Evolutionary conservation across 2,113 vertebrate genomes (phyloP).

Genomic region (Tachycineta bicolor): DNA sequence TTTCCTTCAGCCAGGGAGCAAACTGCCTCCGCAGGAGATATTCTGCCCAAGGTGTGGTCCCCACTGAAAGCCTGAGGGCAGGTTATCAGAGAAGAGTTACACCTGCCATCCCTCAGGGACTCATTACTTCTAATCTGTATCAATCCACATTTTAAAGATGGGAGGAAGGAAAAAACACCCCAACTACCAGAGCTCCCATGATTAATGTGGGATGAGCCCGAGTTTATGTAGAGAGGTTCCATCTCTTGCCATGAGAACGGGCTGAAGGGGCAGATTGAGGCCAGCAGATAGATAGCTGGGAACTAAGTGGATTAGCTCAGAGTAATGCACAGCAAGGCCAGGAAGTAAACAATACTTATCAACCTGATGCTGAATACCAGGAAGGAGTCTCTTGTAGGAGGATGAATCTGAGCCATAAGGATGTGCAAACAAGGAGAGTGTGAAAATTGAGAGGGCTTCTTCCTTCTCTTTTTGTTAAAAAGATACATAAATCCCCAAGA

Average conservation of each 20-base stretch:
- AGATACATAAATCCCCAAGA: background rate
- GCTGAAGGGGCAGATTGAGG: constrained; percentile 16
- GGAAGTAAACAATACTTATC: constrained; percentile 30
- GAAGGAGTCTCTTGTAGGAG: background rate
- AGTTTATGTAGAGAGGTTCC: background rate
- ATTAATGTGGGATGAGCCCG: constrained; percentile 35
- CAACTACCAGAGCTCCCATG: background rate
- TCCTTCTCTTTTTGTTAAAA: background rate
- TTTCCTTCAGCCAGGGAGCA: background rate
- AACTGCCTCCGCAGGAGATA: background rate
- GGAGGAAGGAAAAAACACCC: background rate
- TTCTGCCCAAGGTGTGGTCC: background rate
- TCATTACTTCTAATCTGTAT: constrained; percentile 11
- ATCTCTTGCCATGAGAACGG: constrained; percentile 14
- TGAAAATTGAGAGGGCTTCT: background rate
- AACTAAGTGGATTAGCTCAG: constrained; percentile 7
- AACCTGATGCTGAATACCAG: background rate
- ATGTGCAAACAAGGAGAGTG: constrained; percentile 20
- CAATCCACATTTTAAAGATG: background rate
- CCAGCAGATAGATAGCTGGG: constrained; percentile 28
- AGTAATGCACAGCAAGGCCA: background rate
- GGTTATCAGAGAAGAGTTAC: background rate
- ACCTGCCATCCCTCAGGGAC: background rate
- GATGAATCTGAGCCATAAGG: background rate
- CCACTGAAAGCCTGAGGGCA: background rate